Base-by-base conservation (phyloP, 2,113 vertebrate species). In the Mirza zaza region DNA sequence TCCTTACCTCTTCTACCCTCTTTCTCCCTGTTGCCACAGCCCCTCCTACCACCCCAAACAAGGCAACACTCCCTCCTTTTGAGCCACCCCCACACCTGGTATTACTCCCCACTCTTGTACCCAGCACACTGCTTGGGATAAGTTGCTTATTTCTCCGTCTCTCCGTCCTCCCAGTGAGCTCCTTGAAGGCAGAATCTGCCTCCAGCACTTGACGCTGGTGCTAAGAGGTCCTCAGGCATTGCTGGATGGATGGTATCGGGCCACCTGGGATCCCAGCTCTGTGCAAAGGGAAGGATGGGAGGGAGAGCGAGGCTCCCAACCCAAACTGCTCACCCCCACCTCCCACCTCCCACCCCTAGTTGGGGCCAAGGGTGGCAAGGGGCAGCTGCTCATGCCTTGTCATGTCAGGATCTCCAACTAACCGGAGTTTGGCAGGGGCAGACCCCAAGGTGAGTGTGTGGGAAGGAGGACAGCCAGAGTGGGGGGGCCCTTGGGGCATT, bases 71-170 rank as follows among this genome's bases (percentile, higher is more conserved):
- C 57, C 76, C 23, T 71, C 73, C 61, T 89, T 68, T n/a, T 0
- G 1, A 50, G 82, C 7, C 2, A 0, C 8, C 27, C 10, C 61
- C 1, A 7, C 18, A 18, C 20, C n/a, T 39, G 27, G 76, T 6
- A 1, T 23, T 50, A 23, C 20, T 15, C 52, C 52, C 39, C 1
- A 17, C 34, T 39, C 36, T 5, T 20, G 18, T 9, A 27, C 45
- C 36, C 11, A n/a, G 32, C 18, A n/a, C 13, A 29, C 83, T 50
- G 29, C 27, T 2, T 21, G 71, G 63, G 27, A 21, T 3, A 10
- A 52, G n/a, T 50, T 25, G 27, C 63, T 92, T n/a, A 48, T 76
- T 59, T 75, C 55, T 85, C 50, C 68, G 42, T 13, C 42, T 55
- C 17, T 61, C 4, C 25, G 39, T 71, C 25, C 59, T 71, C 17